These are phyloP conservation scores for Conistra vaccinii DNA, from an alignment of 2,888 invertebrate species.

Conservation along the genomic window DNA sequence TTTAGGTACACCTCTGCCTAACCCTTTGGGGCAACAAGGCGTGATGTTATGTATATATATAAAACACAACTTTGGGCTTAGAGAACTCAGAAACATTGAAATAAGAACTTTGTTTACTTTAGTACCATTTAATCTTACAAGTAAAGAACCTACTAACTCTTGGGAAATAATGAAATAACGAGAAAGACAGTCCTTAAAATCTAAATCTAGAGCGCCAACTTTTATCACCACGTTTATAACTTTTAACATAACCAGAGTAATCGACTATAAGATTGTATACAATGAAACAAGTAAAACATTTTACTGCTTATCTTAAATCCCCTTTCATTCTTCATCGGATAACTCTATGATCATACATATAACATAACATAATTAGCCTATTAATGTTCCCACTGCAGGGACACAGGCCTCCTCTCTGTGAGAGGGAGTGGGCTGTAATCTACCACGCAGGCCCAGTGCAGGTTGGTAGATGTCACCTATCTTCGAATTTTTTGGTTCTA, in stretches of 20 bases:
- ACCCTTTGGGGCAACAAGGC: fast-evolving
- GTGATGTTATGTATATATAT: neutral
- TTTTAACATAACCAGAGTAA: conserved; percentile 72
- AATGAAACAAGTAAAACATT: conserved; percentile 33
- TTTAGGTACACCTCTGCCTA: neutral
- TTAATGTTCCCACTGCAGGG: too few species aligned
- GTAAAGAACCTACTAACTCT: conserved; percentile 4
- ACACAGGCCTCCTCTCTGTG: too few species aligned
- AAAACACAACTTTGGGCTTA: neutral
- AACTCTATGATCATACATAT: neutral
- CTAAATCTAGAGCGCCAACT: conserved; percentile 31
- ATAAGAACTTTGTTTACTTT: conserved; percentile 9
- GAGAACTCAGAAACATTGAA: neutral
- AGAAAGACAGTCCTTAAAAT: conserved; percentile 31
- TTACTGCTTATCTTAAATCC: conserved; percentile 9
- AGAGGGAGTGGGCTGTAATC: too few species aligned
- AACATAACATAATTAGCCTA: too few species aligned
- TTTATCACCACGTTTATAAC: conserved; percentile 65
- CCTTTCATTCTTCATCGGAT: neutral
- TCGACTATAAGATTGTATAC: conserved; percentile 57
- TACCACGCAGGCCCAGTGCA: too few species aligned
- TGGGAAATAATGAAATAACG: neutral
- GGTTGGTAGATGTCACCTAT: too few species aligned
- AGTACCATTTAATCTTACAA: neutral
- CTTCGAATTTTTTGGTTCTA: too few species aligned